Percentiles rank a stretch among this genome's conserved stretches.
Conservation (phyloP, 2,113 vertebrate species). For the Cariama cristata region DNA sequence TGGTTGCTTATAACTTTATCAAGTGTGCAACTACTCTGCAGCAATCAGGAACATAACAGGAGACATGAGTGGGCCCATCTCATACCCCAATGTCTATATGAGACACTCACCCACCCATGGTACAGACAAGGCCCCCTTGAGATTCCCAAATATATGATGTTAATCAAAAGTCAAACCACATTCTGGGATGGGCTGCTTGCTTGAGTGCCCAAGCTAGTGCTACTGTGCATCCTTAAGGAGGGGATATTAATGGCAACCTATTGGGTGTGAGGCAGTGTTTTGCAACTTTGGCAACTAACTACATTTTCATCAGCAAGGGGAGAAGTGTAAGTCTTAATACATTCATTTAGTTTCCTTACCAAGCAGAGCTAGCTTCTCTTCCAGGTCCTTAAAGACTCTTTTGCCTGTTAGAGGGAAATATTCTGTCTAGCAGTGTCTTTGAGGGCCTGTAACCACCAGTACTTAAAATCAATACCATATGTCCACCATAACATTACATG, state of each 20-base stretch:
- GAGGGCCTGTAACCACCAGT: neutral
- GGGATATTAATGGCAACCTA: neutral
- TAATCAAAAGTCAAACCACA: neutral
- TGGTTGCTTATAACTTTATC: neutral
- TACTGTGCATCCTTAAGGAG: neutral
- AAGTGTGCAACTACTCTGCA: neutral
- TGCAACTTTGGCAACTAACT: neutral
- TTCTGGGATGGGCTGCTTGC: neutral
- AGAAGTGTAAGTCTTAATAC: neutral
- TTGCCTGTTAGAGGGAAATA: neutral
- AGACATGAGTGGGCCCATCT: accelerated
- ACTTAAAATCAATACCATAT: neutral
- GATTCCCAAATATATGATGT: neutral
- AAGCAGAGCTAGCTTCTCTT: neutral
- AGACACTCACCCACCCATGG: neutral
- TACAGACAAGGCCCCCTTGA: neutral
- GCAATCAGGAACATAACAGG: neutral
- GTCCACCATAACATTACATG: neutral
- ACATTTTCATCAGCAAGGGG: neutral
- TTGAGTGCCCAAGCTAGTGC: neutral
- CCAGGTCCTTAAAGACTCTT: neutral
- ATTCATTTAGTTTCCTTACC: neutral
- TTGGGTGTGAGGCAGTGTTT: neutral
- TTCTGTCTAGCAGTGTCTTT: neutral
- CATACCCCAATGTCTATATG: accelerated